These are phyloP conservation scores for Anastrepha ludens DNA, from an alignment of 1,140 invertebrate genomes.

Conservation along the genomic window DNA sequence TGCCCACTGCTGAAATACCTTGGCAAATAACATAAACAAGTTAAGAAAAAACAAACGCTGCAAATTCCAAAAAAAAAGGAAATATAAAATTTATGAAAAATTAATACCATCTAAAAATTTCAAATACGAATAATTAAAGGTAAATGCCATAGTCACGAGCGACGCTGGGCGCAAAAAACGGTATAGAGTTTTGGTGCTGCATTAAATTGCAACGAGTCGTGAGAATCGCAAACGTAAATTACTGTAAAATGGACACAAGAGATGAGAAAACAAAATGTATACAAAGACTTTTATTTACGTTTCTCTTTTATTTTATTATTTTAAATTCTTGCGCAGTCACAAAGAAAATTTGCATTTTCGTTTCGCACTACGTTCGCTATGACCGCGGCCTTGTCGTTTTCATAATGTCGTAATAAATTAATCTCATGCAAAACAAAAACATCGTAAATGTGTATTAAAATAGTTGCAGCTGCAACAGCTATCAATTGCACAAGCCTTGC, in stretches of 20 bases:
- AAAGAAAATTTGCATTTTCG: conserved; percentile 35
- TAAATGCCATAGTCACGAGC: too few relatives aligned
- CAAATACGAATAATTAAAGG: too few relatives aligned
- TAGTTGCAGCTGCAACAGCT: conserved; percentile 39
- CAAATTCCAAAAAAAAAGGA: too few relatives aligned
- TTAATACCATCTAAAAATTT: too few relatives aligned
- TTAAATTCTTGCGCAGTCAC: background rate
- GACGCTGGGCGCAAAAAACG: too few relatives aligned
- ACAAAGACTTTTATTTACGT: background rate
- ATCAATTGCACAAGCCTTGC: conserved; percentile 11
- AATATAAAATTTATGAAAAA: too few relatives aligned
- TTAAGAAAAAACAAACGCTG: too few relatives aligned
- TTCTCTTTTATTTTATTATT: conserved; percentile 4
- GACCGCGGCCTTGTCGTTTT: conserved; percentile 30
- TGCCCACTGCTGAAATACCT: too few relatives aligned
- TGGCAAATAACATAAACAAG: too few relatives aligned
- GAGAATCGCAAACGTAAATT: background rate
- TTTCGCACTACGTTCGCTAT: conserved; percentile 8
- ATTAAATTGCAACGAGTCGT: background rate
- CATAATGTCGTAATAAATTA: conserved; percentile 40
- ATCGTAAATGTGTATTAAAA: conserved; percentile 21
- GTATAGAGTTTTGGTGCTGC: background rate
- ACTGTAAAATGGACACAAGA: background rate
- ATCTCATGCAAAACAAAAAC: conserved; percentile 4
- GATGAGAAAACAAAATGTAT: background rate